phyloP scores from a whole-genome alignment of 2,888 invertebrate species.

The Parnassius orleans region DNA sequence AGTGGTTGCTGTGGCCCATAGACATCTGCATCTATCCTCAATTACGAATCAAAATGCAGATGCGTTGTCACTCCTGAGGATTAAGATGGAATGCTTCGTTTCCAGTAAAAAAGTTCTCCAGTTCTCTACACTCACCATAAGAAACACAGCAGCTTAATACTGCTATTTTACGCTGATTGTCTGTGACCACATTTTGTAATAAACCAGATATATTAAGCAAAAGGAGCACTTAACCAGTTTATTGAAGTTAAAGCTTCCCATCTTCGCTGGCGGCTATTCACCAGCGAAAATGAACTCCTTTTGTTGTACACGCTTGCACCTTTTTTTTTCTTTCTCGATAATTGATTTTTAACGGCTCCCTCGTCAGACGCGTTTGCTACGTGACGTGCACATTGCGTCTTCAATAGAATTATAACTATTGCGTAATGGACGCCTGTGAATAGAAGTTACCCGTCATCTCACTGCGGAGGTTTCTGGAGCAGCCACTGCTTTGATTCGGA shows the following conservation, averaged over 20 bases:
- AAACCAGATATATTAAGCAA: neutral
- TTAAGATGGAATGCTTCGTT: too few species aligned
- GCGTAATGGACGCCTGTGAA: slow-evolving; percentile 11
- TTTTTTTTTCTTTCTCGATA: slow-evolving; percentile 38
- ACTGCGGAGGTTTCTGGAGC: neutral
- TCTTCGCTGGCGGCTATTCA: slow-evolving; percentile 6
- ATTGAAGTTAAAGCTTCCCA: neutral
- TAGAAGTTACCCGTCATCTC: slow-evolving; percentile 1
- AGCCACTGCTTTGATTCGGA: too few species aligned
- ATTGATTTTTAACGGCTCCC: slow-evolving; percentile 43
- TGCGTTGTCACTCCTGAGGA: too few species aligned
- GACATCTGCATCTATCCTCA: too few species aligned
- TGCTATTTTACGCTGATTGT: too few species aligned
- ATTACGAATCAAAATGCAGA: too few species aligned
- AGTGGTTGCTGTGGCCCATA: too few species aligned
- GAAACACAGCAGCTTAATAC: too few species aligned
- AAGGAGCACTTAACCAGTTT: slow-evolving; percentile 8
- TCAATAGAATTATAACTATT: slow-evolving; percentile 19
- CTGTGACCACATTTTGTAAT: too few species aligned
- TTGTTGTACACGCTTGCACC: slow-evolving; percentile 22
- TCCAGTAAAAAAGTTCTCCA: too few species aligned
- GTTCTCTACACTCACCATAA: too few species aligned
- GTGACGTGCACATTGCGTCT: slow-evolving; percentile 8
- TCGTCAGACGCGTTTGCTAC: slow-evolving; percentile 6
- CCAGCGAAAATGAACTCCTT: neutral